A percentile compares a stretch with the other conserved stretches of the same genome.
Conservation (phyloP, 2,113 vertebrate species). For the Vidua chalybeata region DNA sequence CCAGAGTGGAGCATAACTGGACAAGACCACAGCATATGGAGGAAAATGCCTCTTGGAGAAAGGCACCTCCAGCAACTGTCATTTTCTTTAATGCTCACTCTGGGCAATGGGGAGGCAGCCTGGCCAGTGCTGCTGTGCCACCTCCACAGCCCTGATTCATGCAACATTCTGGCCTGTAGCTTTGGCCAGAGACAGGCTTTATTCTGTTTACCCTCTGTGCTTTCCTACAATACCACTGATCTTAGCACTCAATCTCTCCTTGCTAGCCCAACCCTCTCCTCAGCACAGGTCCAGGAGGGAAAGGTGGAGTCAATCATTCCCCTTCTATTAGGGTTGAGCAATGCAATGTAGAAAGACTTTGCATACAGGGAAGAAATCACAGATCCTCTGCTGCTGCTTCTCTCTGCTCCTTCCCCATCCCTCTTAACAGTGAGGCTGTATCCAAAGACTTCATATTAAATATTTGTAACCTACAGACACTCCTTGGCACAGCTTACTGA, state of each 20-base stretch:
- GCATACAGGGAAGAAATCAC: not conserved
- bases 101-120: not conserved
- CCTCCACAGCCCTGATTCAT: not conserved
- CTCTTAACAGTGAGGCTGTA: not conserved
- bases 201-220: not conserved
- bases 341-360: not conserved
- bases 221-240: not conserved
- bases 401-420: not conserved
- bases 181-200: not conserved
- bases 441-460: not conserved
- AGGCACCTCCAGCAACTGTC: conserved; percentile 38
- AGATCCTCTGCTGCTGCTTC: not conserved
- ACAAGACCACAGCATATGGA: conserved; percentile 59
- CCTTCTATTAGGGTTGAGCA: not conserved
- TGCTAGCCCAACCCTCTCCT: not conserved
- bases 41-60: conserved; percentile 9
- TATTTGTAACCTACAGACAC: conserved; percentile 5
- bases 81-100: conserved; percentile 45
- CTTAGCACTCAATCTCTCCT: not conserved
- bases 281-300: not conserved
- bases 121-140: not conserved
- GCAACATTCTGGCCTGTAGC: not conserved
- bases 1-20: not conserved
- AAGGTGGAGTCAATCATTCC: not conserved
- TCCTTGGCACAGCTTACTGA: not conserved